These are phyloP conservation scores for Habrosyne pyritoides DNA, from an alignment of 2,888 invertebrate species.

Conservation along the genomic window DNA sequence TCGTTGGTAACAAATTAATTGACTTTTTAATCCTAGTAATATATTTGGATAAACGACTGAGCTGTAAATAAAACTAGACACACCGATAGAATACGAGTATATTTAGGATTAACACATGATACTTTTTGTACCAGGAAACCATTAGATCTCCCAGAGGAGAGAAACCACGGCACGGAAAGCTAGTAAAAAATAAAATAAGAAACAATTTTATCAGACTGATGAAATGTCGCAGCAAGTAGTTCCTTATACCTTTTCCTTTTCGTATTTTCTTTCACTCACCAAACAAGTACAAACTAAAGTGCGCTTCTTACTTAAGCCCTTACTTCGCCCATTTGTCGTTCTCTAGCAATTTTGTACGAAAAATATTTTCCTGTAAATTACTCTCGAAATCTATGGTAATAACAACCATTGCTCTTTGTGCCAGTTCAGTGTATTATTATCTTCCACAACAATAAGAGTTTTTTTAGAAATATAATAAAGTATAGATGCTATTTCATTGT, in stretches of 20 bases:
- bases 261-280: too few relatives aligned
- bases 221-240: too few relatives aligned
- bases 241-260: too few relatives aligned
- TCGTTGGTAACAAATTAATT: too few relatives aligned
- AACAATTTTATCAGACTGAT: not conserved
- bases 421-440: not conserved
- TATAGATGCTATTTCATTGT: not conserved
- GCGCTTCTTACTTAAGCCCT: not conserved
- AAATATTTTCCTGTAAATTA: not conserved
- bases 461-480: constrained; percentile 2
- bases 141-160: too few relatives aligned
- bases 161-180: too few relatives aligned
- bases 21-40: too few relatives aligned
- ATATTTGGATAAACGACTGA: too few relatives aligned
- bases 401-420: not conserved
- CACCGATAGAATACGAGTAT: too few relatives aligned
- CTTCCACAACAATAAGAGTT: not conserved
- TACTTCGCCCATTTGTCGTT: not conserved
- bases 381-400: not conserved
- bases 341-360: not conserved
- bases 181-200: not conserved
- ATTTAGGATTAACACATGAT: too few relatives aligned
- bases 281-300: not conserved
- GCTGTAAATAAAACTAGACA: too few relatives aligned
- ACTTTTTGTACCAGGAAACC: too few relatives aligned